phyloP scores from a whole-genome alignment of 2,888 invertebrate species.

The Sepiola atlantica region DNA sequence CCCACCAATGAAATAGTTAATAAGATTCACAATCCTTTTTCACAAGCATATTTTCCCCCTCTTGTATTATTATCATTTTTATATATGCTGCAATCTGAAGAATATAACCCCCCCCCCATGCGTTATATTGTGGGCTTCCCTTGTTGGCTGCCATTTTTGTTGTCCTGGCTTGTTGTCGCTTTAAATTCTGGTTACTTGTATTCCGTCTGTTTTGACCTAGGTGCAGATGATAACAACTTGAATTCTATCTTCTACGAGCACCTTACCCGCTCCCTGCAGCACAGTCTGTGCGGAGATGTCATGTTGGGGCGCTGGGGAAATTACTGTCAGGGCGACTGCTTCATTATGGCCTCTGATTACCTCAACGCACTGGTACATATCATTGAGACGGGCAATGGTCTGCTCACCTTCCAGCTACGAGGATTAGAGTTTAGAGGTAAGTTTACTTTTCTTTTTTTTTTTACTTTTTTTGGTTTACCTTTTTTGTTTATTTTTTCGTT shows the following conservation, averaged over 20 bases:
- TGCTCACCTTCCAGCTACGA: slow-evolving; percentile 97
- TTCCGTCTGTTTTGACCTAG: slow-evolving; percentile 55
- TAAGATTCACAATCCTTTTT: no score
- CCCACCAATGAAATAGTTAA: no score
- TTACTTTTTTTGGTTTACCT: not conserved
- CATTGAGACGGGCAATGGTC: slow-evolving; percentile 96
- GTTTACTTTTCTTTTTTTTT: not conserved
- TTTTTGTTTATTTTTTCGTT: no score
- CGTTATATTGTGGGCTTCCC: not conserved
- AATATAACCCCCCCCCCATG: not conserved
- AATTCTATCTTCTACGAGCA: slow-evolving; percentile 99
- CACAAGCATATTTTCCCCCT: no score
- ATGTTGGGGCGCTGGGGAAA: slow-evolving; percentile 88
- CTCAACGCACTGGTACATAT: slow-evolving; percentile 98
- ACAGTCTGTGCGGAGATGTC: slow-evolving; percentile 84
- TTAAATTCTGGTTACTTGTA: slow-evolving; percentile 48
- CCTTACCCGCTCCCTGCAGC: slow-evolving; percentile 94
- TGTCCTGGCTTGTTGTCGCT: slow-evolving; percentile 47
- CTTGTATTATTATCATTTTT: not conserved
- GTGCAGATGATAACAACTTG: slow-evolving; percentile 94
- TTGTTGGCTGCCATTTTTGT: not conserved
- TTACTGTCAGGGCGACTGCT: slow-evolving; percentile 97
- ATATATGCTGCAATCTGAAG: not conserved
- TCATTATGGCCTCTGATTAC: slow-evolving; percentile 97
- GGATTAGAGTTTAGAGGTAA: slow-evolving; percentile 93